Base-by-base conservation (phyloP, 2,797 vertebrate genomes). In the Amazonetta brasiliensis region DNA sequence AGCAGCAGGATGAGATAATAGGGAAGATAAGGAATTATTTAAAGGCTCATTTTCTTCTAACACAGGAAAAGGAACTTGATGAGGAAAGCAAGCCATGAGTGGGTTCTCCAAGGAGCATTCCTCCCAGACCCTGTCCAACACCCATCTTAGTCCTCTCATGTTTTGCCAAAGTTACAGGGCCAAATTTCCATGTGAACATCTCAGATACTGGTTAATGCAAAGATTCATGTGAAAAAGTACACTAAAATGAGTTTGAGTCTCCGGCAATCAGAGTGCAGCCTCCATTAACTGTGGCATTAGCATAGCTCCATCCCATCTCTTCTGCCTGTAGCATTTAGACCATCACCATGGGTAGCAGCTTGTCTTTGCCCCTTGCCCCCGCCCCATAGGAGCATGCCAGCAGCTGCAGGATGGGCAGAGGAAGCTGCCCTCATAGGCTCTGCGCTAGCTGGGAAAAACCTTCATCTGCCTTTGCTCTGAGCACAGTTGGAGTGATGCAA, bases 321-420 rank as follows among this genome's bases (percentile, higher is more conserved):
- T 21, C 43, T 31, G 17, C 12, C 19, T 15, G 0, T 5, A 11
- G 6, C 0, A 0, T 26, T 31, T 14, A 77, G 66, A 7, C n/a
- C 48, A 0, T 9, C 25, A 6, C 0, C 1, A 22, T 0, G 0
- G 12, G 44, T 7, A 8, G 5, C 20, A 3, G 31, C 0, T 0
- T 1, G 41, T 33, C 23, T 12, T 0, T 21, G 9, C 41, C 26
- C 35, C 10, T 33, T 15, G 16, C 4, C 25, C 20, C 1, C 3
- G 30, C 64, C 56, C 64, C 9, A 0, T n/a, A 2, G 1, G 20
- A n/a, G 2, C 2, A 0, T 8, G 33, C 12, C 3, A 9, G 43
- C 73, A 71, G 86, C 46, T 6, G 8, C 43, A 62, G 79, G 67
- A 25, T 6, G 11, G 31, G 37, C 50, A 46, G 46, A 18, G 33